These are phyloP conservation scores for Mugil cephalus DNA, from an alignment of 2,113 vertebrate genomes.

Conservation along the genomic window DNA sequence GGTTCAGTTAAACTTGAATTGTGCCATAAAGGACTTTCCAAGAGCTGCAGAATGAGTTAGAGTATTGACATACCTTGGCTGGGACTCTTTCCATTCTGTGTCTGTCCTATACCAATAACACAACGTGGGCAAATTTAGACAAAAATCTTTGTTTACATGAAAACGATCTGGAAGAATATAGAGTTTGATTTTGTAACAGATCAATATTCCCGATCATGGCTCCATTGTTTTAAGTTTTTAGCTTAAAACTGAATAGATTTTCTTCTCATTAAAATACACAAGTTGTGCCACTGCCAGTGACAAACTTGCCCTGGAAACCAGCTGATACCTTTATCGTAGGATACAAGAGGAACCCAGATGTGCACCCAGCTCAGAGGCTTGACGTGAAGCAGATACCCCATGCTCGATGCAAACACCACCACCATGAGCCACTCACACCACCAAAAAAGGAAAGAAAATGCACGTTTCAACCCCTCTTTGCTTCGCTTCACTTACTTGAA, in stretches of 20 bases:
- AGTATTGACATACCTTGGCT: constrained; percentile 85
- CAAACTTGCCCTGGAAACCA: constrained; percentile 37
- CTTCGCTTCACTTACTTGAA: constrained; percentile 88
- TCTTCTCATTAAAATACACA: not conserved
- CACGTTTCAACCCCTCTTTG: not conserved
- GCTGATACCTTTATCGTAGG: not conserved
- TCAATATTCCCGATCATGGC: not conserved
- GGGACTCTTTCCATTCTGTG: constrained; percentile 84
- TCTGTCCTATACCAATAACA: constrained; percentile 83
- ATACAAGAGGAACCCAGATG: constrained; percentile 4
- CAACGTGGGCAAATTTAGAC: constrained; percentile 58
- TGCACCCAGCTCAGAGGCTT: not conserved
- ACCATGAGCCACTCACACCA: constrained; percentile 21
- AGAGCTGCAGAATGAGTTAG: constrained; percentile 19
- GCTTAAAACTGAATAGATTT: constrained; percentile 21
- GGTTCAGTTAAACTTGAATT: constrained; percentile 61
- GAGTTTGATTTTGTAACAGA: not conserved
- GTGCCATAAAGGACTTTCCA: constrained; percentile 23
- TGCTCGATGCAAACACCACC: constrained; percentile 18
- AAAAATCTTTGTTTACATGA: not conserved
- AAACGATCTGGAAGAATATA: not conserved
- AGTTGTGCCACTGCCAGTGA: constrained; percentile 9
- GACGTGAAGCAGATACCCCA: constrained; percentile 18
- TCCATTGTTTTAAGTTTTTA: constrained; percentile 20
- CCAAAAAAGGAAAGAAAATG: constrained; percentile 5